Evolutionary conservation across 2,888 invertebrate species (phyloP).

Genomic region (Lepidochitona cinerea): DNA sequence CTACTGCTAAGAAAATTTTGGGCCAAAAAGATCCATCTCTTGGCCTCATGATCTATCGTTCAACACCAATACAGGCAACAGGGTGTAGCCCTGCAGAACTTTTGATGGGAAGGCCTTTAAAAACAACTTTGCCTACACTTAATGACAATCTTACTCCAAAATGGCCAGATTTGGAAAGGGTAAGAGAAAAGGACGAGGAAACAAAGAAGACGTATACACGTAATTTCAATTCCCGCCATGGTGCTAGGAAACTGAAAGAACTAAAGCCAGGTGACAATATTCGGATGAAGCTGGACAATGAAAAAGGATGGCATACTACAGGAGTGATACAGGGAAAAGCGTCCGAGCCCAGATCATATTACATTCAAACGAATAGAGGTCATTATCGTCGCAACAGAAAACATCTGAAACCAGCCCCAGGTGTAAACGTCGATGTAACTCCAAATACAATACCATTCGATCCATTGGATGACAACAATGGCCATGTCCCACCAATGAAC

Average conservation of each 20-base stretch:
- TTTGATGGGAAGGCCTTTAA: slow-evolving; percentile 6
- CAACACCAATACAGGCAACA: neutral
- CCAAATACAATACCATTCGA: no score
- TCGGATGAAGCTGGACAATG: no score
- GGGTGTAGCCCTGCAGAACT: neutral
- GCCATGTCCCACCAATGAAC: neutral
- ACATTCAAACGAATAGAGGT: no score
- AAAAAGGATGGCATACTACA: no score
- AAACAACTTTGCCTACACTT: neutral
- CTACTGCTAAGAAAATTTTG: neutral
- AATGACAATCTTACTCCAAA: neutral
- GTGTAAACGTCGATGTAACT: no score
- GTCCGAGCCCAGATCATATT: no score
- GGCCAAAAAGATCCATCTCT: neutral
- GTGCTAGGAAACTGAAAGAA: neutral
- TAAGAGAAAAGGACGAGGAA: no score
- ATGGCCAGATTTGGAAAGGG: neutral
- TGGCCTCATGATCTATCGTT: neutral
- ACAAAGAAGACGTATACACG: no score
- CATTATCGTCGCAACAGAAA: no score
- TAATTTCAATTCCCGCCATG: neutral
- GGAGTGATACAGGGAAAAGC: no score
- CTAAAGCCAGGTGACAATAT: neutral
- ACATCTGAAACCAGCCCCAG: no score
- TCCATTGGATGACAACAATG: no score